Evolutionary conservation across 2,888 invertebrate species (phyloP).

Genomic region (Oxyscelio sp.): DNA sequence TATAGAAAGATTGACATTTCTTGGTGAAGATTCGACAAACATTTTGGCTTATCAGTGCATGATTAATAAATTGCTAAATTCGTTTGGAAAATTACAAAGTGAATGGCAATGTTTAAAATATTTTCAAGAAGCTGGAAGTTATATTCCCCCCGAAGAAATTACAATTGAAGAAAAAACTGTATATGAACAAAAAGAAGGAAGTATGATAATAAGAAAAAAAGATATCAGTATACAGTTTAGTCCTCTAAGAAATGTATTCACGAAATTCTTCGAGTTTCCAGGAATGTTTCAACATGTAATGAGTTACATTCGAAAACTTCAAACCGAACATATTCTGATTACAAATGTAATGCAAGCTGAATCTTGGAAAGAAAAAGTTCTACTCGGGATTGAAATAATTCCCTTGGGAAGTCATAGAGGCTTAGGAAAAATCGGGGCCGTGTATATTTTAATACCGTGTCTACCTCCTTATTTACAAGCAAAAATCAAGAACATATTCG

Average conservation of each 20-base stretch:
- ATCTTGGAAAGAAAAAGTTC: conserved; percentile 48
- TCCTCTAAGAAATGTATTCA: conserved; percentile 46
- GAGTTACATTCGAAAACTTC: conserved; percentile 22
- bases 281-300: conserved; percentile 41
- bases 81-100: conserved; percentile 9
- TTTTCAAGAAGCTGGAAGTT: conserved; percentile 12
- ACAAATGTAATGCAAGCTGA: conserved; percentile 48
- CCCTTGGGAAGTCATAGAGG: too few relatives aligned
- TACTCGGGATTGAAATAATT: too few relatives aligned
- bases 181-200: neutral
- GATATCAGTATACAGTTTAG: conserved; percentile 53
- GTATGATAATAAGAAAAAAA: neutral
- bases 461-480: too few relatives aligned
- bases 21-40: conserved; percentile 13
- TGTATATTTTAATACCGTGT: too few relatives aligned
- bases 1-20: conserved; percentile 2
- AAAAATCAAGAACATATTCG: too few relatives aligned
- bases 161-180: neutral
- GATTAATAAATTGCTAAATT: neutral
- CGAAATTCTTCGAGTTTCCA: conserved; percentile 59
- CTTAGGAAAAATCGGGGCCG: too few relatives aligned
- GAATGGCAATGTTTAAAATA: conserved; percentile 18
- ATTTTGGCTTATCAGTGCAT: neutral
- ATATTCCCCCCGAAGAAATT: conserved; percentile 21
- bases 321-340: conserved; percentile 14